phyloP scores from a whole-genome alignment of 2,888 invertebrate species.

The Nephrotoma appendiculata region DNA sequence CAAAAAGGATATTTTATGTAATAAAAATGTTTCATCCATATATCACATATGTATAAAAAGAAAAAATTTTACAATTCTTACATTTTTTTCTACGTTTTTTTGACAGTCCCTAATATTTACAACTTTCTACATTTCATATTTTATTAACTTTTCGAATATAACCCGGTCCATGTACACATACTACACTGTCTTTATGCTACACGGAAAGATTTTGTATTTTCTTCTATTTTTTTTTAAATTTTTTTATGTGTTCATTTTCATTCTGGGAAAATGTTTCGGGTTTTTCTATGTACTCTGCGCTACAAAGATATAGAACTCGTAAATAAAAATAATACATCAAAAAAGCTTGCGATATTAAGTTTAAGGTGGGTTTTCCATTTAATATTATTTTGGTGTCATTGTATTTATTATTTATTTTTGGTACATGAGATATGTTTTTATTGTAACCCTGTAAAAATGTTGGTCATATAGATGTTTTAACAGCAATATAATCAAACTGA shows the following conservation, averaged over 20 bases:
- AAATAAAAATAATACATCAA: not conserved
- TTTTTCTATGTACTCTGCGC: not conserved
- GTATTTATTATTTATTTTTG: not conserved
- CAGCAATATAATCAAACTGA: too few species aligned
- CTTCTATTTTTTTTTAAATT: not conserved
- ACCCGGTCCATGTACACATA: not conserved
- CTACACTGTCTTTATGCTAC: not conserved
- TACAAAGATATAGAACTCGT: not conserved
- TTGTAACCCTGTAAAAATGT: too few species aligned
- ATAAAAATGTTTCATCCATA: not conserved
- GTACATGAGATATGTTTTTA: not conserved
- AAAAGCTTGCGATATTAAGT: not conserved
- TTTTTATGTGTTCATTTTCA: not conserved
- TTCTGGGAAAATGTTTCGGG: not conserved
- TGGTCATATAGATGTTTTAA: too few species aligned
- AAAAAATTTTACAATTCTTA: not conserved
- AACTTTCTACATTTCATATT: not conserved
- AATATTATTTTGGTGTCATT: not conserved
- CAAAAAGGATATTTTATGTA: not conserved
- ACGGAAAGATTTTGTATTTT: not conserved
- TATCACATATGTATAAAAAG: not conserved
- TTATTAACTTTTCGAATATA: not conserved
- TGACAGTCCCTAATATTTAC: not conserved
- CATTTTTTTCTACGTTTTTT: not conserved
- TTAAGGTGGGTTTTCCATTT: not conserved